Evolutionary conservation across 2,888 invertebrate species (phyloP).

Genomic region (Zygogramma bicolorata): DNA sequence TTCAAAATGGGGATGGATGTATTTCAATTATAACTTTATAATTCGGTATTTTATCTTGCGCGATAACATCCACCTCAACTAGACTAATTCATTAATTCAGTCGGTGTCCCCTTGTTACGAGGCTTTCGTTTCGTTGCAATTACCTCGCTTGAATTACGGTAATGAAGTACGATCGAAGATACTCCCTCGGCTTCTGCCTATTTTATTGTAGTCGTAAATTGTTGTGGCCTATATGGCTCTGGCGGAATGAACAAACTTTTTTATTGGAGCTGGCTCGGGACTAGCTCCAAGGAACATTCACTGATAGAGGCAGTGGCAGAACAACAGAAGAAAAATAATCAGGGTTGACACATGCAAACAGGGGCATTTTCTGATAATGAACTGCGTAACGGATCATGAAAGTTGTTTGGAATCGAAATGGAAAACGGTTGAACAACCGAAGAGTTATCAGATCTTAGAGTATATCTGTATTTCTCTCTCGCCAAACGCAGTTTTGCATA

Average conservation of each 20-base stretch:
- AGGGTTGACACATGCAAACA: too few species aligned
- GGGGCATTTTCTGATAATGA: too few species aligned
- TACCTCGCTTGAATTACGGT: not conserved
- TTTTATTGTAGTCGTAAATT: not conserved
- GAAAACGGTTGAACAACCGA: too few species aligned
- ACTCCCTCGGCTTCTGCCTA: not conserved
- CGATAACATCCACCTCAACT: constrained; percentile 15
- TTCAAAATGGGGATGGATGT: constrained; percentile 9
- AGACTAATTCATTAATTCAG: constrained; percentile 23
- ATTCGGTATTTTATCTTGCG: constrained; percentile 27
- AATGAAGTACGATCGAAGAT: not conserved
- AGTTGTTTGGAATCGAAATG: too few species aligned
- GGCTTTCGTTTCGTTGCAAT: not conserved
- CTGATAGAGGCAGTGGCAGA: not conserved
- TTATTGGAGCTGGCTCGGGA: not conserved
- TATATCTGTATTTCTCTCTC: too few species aligned
- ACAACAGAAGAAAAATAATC: too few species aligned
- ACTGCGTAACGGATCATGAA: too few species aligned
- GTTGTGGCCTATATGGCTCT: not conserved
- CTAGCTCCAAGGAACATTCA: too few species aligned
- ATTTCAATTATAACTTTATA: constrained; percentile 34
- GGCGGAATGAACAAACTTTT: not conserved
- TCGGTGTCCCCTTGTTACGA: not conserved
- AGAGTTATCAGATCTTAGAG: too few species aligned
- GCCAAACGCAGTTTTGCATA: too few species aligned